A percentile compares a stretch with the other conserved stretches of the same genome.
phyloP scores from a whole-genome alignment of 2,888 invertebrate genomes.

The Andrena marginata region DNA sequence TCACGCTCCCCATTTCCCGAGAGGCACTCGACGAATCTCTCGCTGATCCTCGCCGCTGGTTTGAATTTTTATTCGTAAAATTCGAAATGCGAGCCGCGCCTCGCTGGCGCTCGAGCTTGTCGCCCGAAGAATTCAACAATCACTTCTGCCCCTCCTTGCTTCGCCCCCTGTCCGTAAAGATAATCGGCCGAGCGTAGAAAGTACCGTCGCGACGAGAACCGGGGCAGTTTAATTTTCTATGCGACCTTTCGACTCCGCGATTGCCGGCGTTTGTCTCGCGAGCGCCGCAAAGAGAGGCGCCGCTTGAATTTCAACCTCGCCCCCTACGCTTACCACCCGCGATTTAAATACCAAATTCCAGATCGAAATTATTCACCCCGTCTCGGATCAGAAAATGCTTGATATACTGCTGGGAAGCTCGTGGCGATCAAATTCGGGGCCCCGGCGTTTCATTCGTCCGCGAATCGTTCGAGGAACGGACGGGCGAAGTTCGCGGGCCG shows the following conservation, averaged over 20 bases:
- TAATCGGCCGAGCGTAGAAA: not conserved
- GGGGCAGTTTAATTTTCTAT: conserved; percentile 1
- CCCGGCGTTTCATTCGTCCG: not conserved
- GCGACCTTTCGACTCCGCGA: not conserved
- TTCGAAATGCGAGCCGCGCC: not conserved
- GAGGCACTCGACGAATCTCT: not conserved
- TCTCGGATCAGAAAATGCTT: not conserved
- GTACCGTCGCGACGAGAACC: not conserved
- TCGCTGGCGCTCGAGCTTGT: too few relatives aligned
- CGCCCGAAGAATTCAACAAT: not conserved
- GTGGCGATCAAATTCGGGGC: not conserved
- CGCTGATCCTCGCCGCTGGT: conserved; percentile 1
- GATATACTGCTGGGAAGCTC: not conserved
- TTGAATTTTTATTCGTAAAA: conserved; percentile 11
- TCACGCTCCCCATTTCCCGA: conserved; percentile 6
- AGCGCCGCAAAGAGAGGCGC: not conserved
- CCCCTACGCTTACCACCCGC: not conserved
- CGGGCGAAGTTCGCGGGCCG: conserved; percentile 5
- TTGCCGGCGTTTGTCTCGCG: conserved; percentile 9
- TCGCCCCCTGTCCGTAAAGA: not conserved
- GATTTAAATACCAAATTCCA: conserved; percentile 4
- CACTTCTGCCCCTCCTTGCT: not conserved
- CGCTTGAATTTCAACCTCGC: not conserved
- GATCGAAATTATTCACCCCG: not conserved
- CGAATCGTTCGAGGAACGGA: not conserved